Evolutionary conservation across 1,140 invertebrate species (phyloP), one percentile per base, ranked within the genome.

Genomic region (Notospermus geniculatus): DNA sequence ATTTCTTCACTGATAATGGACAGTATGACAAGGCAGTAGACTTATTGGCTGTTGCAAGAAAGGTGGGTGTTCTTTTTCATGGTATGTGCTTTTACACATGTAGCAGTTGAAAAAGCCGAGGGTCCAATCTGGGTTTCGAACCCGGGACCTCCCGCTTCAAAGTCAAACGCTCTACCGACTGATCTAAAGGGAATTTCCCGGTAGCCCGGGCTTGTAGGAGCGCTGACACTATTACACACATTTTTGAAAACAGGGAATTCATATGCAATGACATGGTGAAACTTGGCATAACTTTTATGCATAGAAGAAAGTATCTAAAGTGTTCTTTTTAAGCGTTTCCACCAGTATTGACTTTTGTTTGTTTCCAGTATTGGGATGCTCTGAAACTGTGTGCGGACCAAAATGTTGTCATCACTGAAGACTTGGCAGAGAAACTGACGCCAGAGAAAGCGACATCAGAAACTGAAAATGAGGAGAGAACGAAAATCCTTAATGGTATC

Each of bases 21-120:
- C 91, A 95, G 75, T 89, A 88, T 74, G 90, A 93, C 70, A 91
- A 90, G 77, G 93, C 93, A 0, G 90, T 95, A 0, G 88, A 93
- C 73, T 76, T 95, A 22, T 75, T 95, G 46, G 91, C 90, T 9
- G 87, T 89, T 62, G 91, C 89, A 0, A 90, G 89, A 76, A 87
- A 89, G 83, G 86, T 87, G 73, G 67, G 58, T 32, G 32, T 36
- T 4, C 32, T 7, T 36, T n/a, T n/a, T n/a, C n/a, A n/a, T n/a
- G n/a, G n/a, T n/a, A n/a, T n/a, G n/a, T n/a, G n/a, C n/a, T n/a
- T n/a, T n/a, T n/a, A n/a, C n/a, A n/a, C n/a, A n/a, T n/a, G n/a
- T n/a, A n/a, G n/a, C n/a, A n/a, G n/a, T n/a, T n/a, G n/a, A n/a
- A n/a, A n/a, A n/a, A n/a, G n/a, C n/a, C n/a, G n/a, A n/a, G n/a